Evolutionary conservation across 2,113 vertebrate species (phyloP).

Genomic region (Mobula birostris): DNA sequence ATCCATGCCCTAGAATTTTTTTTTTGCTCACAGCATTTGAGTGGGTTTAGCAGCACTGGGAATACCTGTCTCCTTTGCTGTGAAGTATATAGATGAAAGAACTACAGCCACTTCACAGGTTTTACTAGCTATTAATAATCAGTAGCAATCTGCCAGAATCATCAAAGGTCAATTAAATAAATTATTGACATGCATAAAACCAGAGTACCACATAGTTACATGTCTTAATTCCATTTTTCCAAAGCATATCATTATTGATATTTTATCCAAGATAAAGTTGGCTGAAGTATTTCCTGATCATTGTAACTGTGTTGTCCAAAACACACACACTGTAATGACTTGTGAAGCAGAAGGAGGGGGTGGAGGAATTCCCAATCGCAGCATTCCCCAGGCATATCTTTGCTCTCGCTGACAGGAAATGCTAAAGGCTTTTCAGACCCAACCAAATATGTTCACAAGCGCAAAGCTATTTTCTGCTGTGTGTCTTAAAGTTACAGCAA

Average conservation of each 20-base stretch:
- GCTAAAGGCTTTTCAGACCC: background rate
- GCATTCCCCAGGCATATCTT: background rate
- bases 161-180: background rate
- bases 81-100: background rate
- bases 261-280: background rate
- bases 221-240: background rate
- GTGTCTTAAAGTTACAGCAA: background rate
- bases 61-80: background rate
- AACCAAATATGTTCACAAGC: constrained; percentile 8
- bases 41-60: background rate
- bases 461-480: background rate
- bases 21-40: background rate
- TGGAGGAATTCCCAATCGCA: constrained; percentile 21
- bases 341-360: background rate
- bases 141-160: background rate
- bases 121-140: background rate
- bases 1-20: background rate
- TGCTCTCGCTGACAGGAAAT: constrained; percentile 28
- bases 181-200: background rate
- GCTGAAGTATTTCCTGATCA: background rate
- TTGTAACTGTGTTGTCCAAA: background rate
- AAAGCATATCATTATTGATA: background rate
- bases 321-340: background rate
- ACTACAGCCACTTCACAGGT: constrained; percentile 1
- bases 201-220: background rate